Conservation (phyloP, 2,113 vertebrate genomes). For the Murina feae region DNA sequence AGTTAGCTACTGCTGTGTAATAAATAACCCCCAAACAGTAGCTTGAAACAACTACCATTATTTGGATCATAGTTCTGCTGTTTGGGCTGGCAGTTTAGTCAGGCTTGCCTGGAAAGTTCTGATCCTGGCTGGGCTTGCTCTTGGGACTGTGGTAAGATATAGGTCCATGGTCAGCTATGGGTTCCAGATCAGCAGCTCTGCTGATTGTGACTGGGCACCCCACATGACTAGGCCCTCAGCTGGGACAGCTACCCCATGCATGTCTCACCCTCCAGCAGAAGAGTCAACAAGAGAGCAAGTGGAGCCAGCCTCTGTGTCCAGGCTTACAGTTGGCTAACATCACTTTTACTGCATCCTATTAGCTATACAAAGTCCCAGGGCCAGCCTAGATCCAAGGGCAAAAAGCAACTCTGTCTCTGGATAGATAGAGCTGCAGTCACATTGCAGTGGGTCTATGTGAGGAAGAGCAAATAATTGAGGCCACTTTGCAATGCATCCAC, state of each 20-base stretch:
- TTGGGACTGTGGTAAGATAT: neutral
- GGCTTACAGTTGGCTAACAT: neutral
- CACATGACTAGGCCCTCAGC: neutral
- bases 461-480: neutral
- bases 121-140: no score
- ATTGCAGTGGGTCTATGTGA: neutral
- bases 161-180: neutral
- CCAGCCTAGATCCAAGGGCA: neutral
- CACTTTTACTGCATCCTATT: fast-evolving
- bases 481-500: neutral
- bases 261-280: neutral
- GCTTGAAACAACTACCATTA: neutral
- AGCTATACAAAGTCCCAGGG: neutral
- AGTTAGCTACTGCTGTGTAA: neutral
- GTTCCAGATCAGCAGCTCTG: neutral
- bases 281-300: neutral
- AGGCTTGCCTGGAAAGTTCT: no score
- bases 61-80: neutral
- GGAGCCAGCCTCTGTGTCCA: neutral
- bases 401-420: no score
- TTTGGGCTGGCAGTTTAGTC: neutral
- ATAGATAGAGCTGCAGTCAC: neutral
- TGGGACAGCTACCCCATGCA: neutral
- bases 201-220: neutral
- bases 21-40: neutral